Percentiles rank a stretch among this genome's conserved stretches.
Conservation (phyloP, 2,113 vertebrate species). For the Prochilodus magdalenae region DNA sequence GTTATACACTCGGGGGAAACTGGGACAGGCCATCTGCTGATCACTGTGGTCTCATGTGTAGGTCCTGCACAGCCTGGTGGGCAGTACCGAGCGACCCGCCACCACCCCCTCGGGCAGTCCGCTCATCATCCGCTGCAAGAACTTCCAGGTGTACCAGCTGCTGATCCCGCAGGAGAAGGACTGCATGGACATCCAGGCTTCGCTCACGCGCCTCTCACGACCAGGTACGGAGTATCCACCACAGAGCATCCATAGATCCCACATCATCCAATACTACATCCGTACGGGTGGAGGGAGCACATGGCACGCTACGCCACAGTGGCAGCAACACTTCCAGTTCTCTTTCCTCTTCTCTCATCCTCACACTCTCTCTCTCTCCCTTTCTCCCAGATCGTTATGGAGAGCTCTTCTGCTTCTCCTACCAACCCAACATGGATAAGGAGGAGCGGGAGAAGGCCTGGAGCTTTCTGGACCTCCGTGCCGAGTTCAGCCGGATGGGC, state of each 20-base stretch:
- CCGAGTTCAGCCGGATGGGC: conserved; percentile 92
- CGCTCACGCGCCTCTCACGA: conserved; percentile 85
- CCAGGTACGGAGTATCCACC: conserved; percentile 82
- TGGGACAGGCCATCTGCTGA: no score
- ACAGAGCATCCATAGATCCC: no score
- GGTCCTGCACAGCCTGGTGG: conserved; percentile 95
- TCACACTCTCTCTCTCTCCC: background rate
- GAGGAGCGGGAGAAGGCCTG: conserved; percentile 90
- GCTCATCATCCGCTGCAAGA: conserved; percentile 91
- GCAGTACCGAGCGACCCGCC: conserved; percentile 86
- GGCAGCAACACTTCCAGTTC: background rate
- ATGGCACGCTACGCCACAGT: background rate
- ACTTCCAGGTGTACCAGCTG: conserved; percentile 89
- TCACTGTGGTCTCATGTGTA: conserved; percentile 54
- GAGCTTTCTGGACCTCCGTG: conserved; percentile 82
- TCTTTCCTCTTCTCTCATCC: background rate
- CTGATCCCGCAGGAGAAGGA: conserved; percentile 90
- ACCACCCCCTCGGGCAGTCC: conserved; percentile 85
- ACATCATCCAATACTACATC: no score
- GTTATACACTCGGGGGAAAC: no score
- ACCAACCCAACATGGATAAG: conserved; percentile 91
- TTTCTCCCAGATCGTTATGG: conserved; percentile 85
- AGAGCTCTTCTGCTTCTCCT: conserved; percentile 95
- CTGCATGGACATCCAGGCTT: conserved; percentile 87
- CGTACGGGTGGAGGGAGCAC: no score